Evolutionary conservation across 2,888 invertebrate genomes (phyloP).

Genomic region (Nysson spinosus): DNA sequence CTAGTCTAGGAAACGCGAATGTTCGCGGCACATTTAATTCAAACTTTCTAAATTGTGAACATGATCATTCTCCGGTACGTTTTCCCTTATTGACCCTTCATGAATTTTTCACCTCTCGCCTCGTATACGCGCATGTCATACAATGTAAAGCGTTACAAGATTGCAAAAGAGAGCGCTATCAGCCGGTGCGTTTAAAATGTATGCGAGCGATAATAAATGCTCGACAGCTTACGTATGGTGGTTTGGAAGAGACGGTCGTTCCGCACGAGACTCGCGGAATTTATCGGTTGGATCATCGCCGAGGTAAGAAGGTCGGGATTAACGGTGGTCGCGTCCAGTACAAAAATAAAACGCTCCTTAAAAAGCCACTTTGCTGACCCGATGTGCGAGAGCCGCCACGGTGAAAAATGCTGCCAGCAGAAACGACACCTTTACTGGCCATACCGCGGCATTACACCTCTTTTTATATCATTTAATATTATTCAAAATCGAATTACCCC

Average conservation of each 20-base stretch:
- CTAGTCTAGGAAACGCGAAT: conserved; percentile 13
- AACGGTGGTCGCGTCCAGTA: conserved; percentile 61
- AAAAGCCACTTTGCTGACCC: conserved; percentile 53
- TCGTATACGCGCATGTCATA: too few species aligned
- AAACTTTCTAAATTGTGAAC: conserved; percentile 38
- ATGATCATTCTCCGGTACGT: not conserved
- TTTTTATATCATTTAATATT: conserved; percentile 9
- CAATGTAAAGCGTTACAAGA: conserved; percentile 6
- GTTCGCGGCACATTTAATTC: conserved; percentile 36
- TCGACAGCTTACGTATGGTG: conserved; percentile 46
- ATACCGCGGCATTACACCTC: not conserved
- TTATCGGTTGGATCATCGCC: conserved; percentile 59
- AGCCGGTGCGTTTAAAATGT: conserved; percentile 29
- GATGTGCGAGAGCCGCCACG: conserved; percentile 37
- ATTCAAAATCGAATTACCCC: conserved; percentile 22
- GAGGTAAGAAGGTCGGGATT: conserved; percentile 62
- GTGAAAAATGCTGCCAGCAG: conserved; percentile 49
- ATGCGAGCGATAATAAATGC: conserved; percentile 54
- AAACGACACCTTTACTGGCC: conserved; percentile 41
- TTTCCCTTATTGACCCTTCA: not conserved
- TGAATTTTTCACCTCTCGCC: too few species aligned
- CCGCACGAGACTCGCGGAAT: conserved; percentile 51
- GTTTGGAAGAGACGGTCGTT: conserved; percentile 35
- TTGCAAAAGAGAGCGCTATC: conserved; percentile 30
- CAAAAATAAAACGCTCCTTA: conserved; percentile 62